Conservation (phyloP, 1,140 invertebrate genomes). For the Aphis gossypii region DNA sequence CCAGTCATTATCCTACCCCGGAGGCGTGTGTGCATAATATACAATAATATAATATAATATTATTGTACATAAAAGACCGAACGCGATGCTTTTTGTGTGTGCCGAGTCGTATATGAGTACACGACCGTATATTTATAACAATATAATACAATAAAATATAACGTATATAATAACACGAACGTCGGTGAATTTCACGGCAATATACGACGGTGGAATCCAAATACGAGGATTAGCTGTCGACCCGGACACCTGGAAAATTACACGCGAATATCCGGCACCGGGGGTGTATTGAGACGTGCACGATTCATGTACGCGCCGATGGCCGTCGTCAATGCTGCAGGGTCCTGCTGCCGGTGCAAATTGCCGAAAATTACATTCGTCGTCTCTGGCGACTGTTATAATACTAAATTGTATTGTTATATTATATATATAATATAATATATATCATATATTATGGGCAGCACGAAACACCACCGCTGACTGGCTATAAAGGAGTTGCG, state of each 20-base stretch:
- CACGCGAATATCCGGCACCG: constrained; percentile 34
- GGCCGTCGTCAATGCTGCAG: not conserved
- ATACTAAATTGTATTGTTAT: not conserved
- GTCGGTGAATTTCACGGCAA: constrained; percentile 50
- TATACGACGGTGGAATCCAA: constrained; percentile 50
- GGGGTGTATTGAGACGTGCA: constrained; percentile 34
- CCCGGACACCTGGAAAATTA: constrained; percentile 49
- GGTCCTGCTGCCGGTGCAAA: not conserved
- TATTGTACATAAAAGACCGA: constrained; percentile 20
- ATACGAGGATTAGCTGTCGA: constrained; percentile 48
- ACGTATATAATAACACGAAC: not conserved
- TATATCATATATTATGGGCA: not conserved
- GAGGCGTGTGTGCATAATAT: constrained; percentile 31
- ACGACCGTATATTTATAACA: constrained; percentile 15
- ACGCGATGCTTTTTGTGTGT: constrained; percentile 38
- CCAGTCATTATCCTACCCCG: constrained; percentile 48
- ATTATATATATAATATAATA: not conserved
- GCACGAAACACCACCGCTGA: not conserved
- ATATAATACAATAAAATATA: constrained; percentile 1
- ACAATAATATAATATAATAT: constrained; percentile 28
- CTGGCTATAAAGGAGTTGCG: not conserved
- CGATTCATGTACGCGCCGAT: constrained; percentile 18
- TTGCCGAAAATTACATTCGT: constrained; percentile 33
- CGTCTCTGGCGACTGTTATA: constrained; percentile 10
- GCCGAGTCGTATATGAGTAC: not conserved